Evolutionary conservation across 2,888 invertebrate genomes (phyloP), one percentile per base, ranked within the genome.

Genomic region (Cheilosia variabilis): DNA sequence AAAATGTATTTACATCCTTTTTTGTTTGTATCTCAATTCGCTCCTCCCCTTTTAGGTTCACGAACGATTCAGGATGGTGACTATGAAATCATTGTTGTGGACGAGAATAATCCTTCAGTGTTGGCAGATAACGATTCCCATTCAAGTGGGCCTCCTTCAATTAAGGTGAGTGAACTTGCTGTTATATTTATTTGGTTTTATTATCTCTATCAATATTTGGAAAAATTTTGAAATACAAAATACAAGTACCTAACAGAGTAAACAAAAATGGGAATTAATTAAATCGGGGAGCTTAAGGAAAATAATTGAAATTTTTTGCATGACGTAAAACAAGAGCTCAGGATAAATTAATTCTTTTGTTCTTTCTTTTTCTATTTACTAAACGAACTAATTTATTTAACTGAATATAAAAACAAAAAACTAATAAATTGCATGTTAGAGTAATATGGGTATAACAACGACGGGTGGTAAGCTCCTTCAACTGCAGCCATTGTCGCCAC

Each of bases 41-140:
- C 13, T 10, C 6, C 2, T 19, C n/a, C 60, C 15, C 45, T 80
- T 87, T 69, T 89, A 92, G 92, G 91, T 77, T 89, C 90, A 13
- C 91, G 92, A 55, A 93, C 91, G 89, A 93, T 91, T 89, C 96
- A 96, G 91, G 97, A 97, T 90, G 96, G 95, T 81, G 97, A 97
- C 90, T 97, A 97, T 91, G 97, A 97, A 90, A 97, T 97, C 89
- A 97, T 97, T 90, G 96, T 97, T 87, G 96, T 97, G 89, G 97
- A 97, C 90, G 97, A 97, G 91, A 96, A 96, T 91, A 97, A 97
- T 93, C 96, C 97, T 0, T 96, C 96, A 15, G 94, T 95, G 84
- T 93, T 97, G 88, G 95, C 96, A 63, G 97, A 97, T 90, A 94
- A 96, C 91, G 96, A 97, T 90, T 95, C 96, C 19, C 94, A 95